Evolutionary conservation across 2,113 vertebrate species (phyloP), one percentile per base, ranked within the genome.

Genomic region (Dasyornis broadbenti): DNA sequence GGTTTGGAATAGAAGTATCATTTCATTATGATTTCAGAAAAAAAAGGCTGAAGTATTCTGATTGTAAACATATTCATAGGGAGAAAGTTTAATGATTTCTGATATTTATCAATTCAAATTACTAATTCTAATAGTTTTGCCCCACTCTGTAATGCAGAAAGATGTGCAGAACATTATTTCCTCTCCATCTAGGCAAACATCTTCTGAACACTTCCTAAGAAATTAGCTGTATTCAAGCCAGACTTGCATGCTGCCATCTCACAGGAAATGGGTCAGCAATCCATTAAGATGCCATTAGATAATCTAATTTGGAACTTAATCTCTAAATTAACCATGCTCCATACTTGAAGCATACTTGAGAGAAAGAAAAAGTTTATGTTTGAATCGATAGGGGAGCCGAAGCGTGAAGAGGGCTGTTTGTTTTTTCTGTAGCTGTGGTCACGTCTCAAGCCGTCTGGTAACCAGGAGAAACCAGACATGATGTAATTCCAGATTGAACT

Each of bases 261-360:
- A 98, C 98, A 99, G 98, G 98, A 99, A 99, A 98, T 99, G 98
- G 99, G 98, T 99, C 98, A 99, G 99, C 98, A 98, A 99, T 99
- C 99, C 98, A 99, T 99, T 99, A 99, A 99, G 97, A 99, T 99
- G 98, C 99, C 99, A 99, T 99, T 99, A 99, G 98, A 99, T 99
- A 99, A 99, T 99, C 99, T 99, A 99, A 99, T 99, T 99, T 99
- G 98, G 98, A 97, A 97, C 98, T 98, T 99, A 98, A 99, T 99
- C 99, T 99, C 98, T 98, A 99, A 99, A 99, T 98, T 98, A 98
- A 98, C 98, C 98, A 97, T 98, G 97, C 98, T 98, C 98, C 97
- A 98, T 97, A 98, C 97, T 98, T 98, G 95, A 98, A 97, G 97
- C 98, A 97, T 97, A 98, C 98, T 98, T 96, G 97, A 98, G 97